Evolutionary conservation across 2,888 invertebrate genomes (phyloP).

Genomic region (Epistrophe eligans): DNA sequence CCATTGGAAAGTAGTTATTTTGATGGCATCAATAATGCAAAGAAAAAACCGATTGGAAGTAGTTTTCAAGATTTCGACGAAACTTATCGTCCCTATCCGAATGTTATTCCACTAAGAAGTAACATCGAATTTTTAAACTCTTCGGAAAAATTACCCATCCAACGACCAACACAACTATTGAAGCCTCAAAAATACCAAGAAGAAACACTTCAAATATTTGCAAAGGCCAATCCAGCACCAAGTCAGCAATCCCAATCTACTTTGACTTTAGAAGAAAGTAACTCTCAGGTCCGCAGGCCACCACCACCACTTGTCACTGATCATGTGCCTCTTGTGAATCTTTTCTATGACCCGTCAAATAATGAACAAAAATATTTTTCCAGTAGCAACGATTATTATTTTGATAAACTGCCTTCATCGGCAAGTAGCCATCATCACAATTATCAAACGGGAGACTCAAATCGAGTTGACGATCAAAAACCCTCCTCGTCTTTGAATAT

Average conservation of each 20-base stretch:
- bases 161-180: neutral
- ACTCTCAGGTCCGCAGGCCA: neutral
- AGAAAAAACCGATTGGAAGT: neutral
- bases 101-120: constrained; percentile 28
- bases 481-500: constrained; percentile 51
- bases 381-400: constrained; percentile 9
- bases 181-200: constrained; percentile 12
- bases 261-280: too few species aligned
- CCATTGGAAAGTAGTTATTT: constrained; percentile 1
- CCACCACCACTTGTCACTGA: neutral
- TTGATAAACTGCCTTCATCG: constrained; percentile 23
- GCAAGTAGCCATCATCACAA: neutral
- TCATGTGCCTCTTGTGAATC: constrained; percentile 24
- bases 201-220: constrained; percentile 37
- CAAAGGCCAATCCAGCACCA: neutral
- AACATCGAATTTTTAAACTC: neutral
- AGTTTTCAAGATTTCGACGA: neutral
- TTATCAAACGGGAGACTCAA: constrained; percentile 18
- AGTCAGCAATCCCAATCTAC: neutral
- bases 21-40: neutral
- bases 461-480: constrained; percentile 60
- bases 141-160: neutral
- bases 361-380: constrained; percentile 76
- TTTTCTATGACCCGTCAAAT: constrained; percentile 28
- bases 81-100: neutral